Percentiles rank a stretch among this genome's conserved stretches.
Evolutionary conservation across 2,113 vertebrate species (phyloP).

Genomic region (Callipepla squamata): DNA sequence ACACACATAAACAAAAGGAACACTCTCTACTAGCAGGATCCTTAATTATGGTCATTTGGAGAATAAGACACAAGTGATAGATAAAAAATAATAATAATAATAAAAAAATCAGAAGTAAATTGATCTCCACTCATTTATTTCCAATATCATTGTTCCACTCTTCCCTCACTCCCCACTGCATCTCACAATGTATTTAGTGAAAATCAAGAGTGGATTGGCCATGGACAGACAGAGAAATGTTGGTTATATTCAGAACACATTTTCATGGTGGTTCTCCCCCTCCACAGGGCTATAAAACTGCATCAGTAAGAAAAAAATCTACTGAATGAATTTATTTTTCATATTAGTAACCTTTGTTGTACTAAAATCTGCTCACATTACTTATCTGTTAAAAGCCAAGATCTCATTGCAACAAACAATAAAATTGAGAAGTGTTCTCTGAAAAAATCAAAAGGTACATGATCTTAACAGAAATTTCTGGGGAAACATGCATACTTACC

Average conservation of each 20-base stretch:
- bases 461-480: neutral
- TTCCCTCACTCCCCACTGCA: neutral
- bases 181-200: neutral
- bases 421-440: neutral
- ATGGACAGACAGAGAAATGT: neutral
- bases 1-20: neutral
- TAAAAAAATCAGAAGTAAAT: neutral
- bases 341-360: neutral
- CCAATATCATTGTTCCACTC: neutral
- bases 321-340: neutral
- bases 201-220: neutral
- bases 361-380: neutral
- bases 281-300: neutral
- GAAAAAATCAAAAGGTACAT: neutral
- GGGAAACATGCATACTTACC: neutral
- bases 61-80: neutral
- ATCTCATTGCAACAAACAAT: neutral
- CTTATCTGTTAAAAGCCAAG: neutral
- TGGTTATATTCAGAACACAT: neutral
- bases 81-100: too few relatives aligned
- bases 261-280: neutral
- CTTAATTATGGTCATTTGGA: neutral
- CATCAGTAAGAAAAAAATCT: neutral
- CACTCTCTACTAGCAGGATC: neutral
- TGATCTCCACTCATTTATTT: neutral